Evolutionary conservation across 2,888 invertebrate genomes (phyloP), one percentile per base, ranked within the genome.

Genomic region (Eupithecia abbreviata): DNA sequence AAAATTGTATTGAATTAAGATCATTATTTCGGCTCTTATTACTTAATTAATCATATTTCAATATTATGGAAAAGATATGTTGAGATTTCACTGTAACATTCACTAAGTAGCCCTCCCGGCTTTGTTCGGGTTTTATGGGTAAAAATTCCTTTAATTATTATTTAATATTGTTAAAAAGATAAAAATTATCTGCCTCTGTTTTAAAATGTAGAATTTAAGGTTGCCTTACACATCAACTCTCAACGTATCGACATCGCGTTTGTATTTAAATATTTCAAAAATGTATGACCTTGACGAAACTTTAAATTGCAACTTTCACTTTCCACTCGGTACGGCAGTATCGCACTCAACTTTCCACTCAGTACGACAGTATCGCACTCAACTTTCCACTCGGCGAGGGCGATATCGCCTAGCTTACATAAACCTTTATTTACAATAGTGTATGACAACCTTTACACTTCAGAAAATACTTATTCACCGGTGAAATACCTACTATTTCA

Each of bases 41-140:
- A 15, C 4, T 66, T 42, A 76, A 68, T 76, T 72, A 70, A 49
- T 66, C 72, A 72, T 76, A 76, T 72, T 66, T 49, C 49, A 75
- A 67, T 72, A 71, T 49, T 79, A 41, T 74, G 73, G 77, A 71
- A 75, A 77, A 77, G 79, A 79, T 79, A 79, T 79, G 79, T 79
- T 43, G 73, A 77, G 42, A 71, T 74, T 75, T 66, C 70, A 45
- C 62, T 65, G 49, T 77, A 73, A 62, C 70, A 75, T 69, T 45
- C 51, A 67, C 75, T 62, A 73, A 76, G 45, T 71, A 62, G 58
- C 78, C 72, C 58, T 15, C 76, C 78, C 78, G 78, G 78, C 74
- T 74, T 76, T 68, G 49, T 55, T 72, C 78, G 78, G 78, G 78
- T 49, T 71, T 78, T 69, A 2, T 73, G 69, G 78, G 76, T 74